These are phyloP conservation scores for Colletes collaris DNA, from an alignment of 2,888 invertebrate genomes.

Conservation along the genomic window DNA sequence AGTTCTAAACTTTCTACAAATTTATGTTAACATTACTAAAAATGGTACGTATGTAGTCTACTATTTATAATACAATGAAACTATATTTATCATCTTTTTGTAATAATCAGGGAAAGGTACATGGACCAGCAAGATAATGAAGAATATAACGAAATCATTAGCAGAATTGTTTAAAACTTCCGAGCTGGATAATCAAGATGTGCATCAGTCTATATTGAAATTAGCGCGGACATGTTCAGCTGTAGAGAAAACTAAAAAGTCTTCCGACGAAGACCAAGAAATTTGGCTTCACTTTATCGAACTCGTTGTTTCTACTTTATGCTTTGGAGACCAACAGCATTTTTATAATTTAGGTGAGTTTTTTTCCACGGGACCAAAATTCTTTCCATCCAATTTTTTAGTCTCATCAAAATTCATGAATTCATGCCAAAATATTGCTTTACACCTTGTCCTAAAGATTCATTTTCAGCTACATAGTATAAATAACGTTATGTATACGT, in stretches of 20 bases:
- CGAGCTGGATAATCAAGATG: conserved; percentile 74
- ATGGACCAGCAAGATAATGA: conserved; percentile 75
- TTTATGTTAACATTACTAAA: conserved; percentile 74
- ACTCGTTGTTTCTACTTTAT: conserved; percentile 83
- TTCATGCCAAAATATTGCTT: no score
- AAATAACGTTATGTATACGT: no score
- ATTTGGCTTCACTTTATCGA: conserved; percentile 83
- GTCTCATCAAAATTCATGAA: no score
- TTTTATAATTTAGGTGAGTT: conserved; percentile 85
- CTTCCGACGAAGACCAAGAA: conserved; percentile 56
- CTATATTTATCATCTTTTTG: background rate
- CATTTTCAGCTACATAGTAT: no score
- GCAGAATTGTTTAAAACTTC: conserved; percentile 73
- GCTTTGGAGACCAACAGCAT: conserved; percentile 84
- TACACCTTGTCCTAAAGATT: no score
- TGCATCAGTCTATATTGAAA: conserved; percentile 78
- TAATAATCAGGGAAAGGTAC: conserved; percentile 55
- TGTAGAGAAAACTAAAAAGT: conserved; percentile 63
- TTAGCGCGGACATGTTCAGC: conserved; percentile 76
- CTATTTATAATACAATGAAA: background rate
- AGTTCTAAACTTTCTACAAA: conserved; percentile 82
- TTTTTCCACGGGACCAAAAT: background rate
- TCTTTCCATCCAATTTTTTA: no score
- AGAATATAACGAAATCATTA: conserved; percentile 77
- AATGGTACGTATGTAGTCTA: conserved; percentile 59